These are phyloP conservation scores for Pitta sordida DNA, from an alignment of 2,113 vertebrate genomes.

Conservation along the genomic window DNA sequence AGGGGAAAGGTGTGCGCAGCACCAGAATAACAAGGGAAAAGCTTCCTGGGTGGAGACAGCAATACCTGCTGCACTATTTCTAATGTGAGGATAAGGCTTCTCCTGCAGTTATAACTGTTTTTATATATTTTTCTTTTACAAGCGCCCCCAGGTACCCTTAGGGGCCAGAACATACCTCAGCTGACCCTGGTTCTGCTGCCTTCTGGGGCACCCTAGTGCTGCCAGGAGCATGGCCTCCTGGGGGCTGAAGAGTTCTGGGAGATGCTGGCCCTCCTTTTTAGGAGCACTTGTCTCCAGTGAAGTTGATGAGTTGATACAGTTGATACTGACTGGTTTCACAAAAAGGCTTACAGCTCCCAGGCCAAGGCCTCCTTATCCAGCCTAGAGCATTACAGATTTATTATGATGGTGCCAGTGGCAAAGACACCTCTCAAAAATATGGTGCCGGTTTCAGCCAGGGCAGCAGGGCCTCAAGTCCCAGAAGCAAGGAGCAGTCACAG, in stretches of 20 bases:
- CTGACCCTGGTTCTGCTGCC: not conserved
- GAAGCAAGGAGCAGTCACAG: not conserved
- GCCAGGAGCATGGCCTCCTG: not conserved
- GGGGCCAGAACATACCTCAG: not conserved
- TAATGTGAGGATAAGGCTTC: not conserved
- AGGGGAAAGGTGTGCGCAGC: not conserved
- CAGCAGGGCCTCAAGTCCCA: not conserved
- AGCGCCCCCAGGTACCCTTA: not conserved
- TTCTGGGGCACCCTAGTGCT: not conserved
- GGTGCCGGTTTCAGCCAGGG: not conserved
- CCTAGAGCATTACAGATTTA: not conserved
- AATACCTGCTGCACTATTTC: not conserved
- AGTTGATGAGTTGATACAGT: not conserved
- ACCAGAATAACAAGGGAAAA: not conserved
- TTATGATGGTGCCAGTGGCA: too few species aligned
- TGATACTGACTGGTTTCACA: not conserved
- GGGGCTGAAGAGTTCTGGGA: not conserved
- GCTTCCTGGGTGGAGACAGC: too few species aligned
- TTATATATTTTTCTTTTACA: not conserved
- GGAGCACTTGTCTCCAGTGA: accelerated
- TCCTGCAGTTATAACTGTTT: not conserved
- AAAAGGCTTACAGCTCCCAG: not conserved
- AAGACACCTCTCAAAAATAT: not conserved
- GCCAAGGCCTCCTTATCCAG: not conserved
- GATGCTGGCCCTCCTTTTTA: not conserved